phyloP scores from a whole-genome alignment of 2,888 invertebrate species.

The Diarsia rubi region DNA sequence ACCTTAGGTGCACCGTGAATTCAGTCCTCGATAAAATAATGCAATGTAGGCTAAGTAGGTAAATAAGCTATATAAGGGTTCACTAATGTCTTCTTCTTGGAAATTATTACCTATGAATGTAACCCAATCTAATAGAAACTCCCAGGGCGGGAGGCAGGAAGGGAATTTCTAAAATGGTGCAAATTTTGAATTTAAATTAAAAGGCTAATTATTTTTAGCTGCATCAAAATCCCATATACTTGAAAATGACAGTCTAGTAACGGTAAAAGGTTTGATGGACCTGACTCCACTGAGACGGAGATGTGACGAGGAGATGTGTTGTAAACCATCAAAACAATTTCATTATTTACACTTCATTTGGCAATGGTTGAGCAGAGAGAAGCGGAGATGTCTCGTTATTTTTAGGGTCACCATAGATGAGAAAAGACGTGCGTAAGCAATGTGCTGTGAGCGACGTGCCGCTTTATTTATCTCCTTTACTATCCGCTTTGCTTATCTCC shows the following conservation, averaged over 20 bases:
- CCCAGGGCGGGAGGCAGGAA: neutral
- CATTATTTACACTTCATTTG: neutral
- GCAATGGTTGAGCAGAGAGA: neutral
- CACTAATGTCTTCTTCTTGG: neutral
- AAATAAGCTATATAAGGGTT: no score
- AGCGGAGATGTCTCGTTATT: neutral
- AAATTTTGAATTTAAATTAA: neutral
- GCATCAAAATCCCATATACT: neutral
- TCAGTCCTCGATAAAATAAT: neutral
- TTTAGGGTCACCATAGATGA: neutral
- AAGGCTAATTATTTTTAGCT: neutral
- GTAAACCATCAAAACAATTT: neutral
- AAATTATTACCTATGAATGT: neutral
- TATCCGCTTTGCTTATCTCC: neutral
- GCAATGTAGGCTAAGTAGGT: no score
- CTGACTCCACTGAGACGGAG: neutral
- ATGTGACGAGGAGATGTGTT: neutral
- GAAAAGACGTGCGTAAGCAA: neutral
- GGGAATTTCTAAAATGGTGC: neutral
- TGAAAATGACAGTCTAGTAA: neutral
- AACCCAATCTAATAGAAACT: neutral
- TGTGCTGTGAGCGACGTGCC: neutral
- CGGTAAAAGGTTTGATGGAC: neutral
- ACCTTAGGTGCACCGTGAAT: neutral
- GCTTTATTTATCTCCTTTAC: no score